Evolutionary conservation across 2,888 invertebrate species (phyloP).

Genomic region (Tipula unca): DNA sequence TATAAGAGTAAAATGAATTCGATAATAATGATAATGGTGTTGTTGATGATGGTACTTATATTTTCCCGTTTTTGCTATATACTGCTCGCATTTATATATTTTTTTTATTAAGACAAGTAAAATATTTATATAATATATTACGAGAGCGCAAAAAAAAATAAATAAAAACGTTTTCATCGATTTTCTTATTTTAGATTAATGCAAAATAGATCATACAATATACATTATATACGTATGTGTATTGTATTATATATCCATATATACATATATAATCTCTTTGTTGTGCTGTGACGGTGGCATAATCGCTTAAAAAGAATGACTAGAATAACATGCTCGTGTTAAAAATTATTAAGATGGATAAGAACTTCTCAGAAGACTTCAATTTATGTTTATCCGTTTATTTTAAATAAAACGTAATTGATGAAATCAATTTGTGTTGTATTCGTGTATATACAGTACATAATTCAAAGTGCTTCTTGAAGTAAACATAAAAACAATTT

Average conservation of each 20-base stretch:
- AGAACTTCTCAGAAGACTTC: neutral
- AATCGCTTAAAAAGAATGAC: neutral
- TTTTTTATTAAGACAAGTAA: neutral
- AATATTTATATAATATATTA: neutral
- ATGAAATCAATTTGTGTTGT: neutral
- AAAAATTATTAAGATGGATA: neutral
- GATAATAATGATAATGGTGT: constrained; percentile 3
- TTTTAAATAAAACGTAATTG: neutral
- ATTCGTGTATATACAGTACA: neutral
- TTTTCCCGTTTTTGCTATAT: neutral
- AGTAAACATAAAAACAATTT: neutral
- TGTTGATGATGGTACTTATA: neutral
- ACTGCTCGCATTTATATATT: neutral
- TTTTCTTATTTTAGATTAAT: neutral
- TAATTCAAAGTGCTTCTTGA: neutral
- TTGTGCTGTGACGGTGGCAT: neutral
- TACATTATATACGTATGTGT: no score
- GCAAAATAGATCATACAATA: neutral
- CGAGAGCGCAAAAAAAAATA: no score
- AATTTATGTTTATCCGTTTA: neutral
- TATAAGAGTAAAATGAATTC: constrained; percentile 1
- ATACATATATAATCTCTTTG: neutral
- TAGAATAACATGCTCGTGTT: neutral
- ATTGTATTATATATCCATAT: no score
- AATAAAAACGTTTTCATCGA: neutral